Percentiles rank a stretch among this genome's conserved stretches.
These are phyloP conservation scores for Drosophila aff. DNA, from an alignment of 1,140 invertebrate genomes.

Conservation along the genomic window DNA sequence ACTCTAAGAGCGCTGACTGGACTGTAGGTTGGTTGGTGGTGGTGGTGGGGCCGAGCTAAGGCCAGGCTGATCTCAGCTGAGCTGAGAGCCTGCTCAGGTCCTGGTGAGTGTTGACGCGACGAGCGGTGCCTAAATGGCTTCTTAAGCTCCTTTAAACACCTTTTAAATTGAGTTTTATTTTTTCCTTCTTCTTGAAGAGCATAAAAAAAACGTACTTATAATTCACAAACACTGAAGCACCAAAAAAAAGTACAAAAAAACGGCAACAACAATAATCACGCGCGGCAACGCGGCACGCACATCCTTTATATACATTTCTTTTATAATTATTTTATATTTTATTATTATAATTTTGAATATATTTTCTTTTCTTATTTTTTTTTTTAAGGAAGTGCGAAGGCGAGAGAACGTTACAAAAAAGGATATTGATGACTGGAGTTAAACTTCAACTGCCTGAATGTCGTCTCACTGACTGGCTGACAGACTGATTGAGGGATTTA, in stretches of 20 bases:
- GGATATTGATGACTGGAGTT: conserved; percentile 14
- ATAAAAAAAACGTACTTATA: background rate
- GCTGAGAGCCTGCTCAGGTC: conserved; percentile 8
- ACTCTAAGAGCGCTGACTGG: background rate
- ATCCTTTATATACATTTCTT: background rate
- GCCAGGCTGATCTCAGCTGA: conserved; percentile 15
- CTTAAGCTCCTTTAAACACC: conserved; percentile 66
- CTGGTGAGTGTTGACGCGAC: conserved; percentile 20
- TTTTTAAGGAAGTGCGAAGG: conserved; percentile 7
- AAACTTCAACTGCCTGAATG: conserved; percentile 13
- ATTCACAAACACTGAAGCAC: conserved; percentile 31
- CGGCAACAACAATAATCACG: conserved; percentile 38
- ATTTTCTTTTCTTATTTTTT: background rate
- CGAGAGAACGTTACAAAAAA: conserved; percentile 1
- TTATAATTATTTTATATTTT: background rate
- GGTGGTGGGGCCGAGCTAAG: background rate
- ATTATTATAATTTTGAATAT: background rate
- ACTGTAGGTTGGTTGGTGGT: background rate
- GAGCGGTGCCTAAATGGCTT: conserved; percentile 30
- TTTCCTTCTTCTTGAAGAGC: conserved; percentile 2
- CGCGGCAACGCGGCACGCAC: conserved; percentile 55
- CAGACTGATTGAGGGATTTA: background rate
- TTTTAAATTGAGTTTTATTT: conserved; percentile 34
- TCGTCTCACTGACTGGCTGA: conserved; percentile 1
- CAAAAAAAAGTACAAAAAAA: conserved; percentile 22